phyloP scores from a whole-genome alignment of 2,113 vertebrate species.

The Mugil cephalus region DNA sequence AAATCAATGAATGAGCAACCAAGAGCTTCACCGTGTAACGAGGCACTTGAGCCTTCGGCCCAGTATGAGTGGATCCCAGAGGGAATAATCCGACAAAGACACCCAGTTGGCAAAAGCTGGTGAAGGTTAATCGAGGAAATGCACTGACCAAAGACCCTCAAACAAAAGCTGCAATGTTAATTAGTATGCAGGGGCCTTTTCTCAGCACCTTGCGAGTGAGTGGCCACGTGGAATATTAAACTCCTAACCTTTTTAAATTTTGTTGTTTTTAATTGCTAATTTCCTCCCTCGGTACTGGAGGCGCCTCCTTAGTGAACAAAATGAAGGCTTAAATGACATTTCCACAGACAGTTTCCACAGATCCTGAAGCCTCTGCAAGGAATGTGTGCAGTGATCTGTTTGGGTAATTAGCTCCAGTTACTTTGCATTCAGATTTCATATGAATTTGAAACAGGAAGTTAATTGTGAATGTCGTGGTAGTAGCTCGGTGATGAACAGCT shows the following conservation, averaged over 20 bases:
- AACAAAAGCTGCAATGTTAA: constrained; percentile 43
- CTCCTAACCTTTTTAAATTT: constrained; percentile 51
- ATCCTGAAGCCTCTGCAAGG: constrained; percentile 30
- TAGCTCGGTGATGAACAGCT: constrained; percentile 18
- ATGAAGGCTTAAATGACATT: constrained; percentile 39
- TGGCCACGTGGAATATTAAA: constrained; percentile 52
- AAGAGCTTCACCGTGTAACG: neutral
- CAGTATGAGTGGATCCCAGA: neutral
- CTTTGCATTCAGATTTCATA: constrained; percentile 44
- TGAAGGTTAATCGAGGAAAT: constrained; percentile 58
- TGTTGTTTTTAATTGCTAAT: constrained; percentile 60
- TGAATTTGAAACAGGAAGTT: constrained; percentile 26
- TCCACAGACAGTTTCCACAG: neutral
- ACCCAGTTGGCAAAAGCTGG: neutral
- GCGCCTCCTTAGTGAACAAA: constrained; percentile 3
- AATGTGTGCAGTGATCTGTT: constrained; percentile 45
- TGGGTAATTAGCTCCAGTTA: constrained; percentile 36
- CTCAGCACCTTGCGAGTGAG: constrained; percentile 18
- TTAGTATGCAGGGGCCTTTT: constrained; percentile 61
- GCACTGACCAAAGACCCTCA: constrained; percentile 30
- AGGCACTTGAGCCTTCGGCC: constrained; percentile 9
- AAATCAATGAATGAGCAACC: neutral
- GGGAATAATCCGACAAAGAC: constrained; percentile 28
- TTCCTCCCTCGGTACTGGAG: constrained; percentile 1
- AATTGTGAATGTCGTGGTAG: constrained; percentile 15